Evolutionary conservation across 2,888 invertebrate species (phyloP).

Genomic region (Adelognathus sp.): DNA sequence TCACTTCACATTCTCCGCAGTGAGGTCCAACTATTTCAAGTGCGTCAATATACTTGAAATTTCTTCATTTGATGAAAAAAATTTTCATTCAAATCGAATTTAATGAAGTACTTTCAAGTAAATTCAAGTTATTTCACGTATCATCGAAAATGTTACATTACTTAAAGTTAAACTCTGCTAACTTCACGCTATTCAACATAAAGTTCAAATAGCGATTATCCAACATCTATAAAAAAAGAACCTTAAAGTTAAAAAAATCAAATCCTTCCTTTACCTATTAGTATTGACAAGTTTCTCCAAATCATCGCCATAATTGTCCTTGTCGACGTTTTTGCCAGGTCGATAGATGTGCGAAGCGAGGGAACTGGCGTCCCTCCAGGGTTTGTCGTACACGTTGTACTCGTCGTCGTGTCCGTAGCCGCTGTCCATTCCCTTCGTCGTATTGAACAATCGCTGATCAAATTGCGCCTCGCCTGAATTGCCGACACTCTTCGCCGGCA

Average conservation of each 20-base stretch:
- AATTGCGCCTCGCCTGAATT: constrained; percentile 91
- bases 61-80: no score
- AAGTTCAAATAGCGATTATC: no score
- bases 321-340: constrained; percentile 93
- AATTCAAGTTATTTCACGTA: no score
- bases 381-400: constrained; percentile 98
- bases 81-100: no score
- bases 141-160: no score
- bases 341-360: constrained; percentile 95
- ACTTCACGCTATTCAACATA: no score
- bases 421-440: constrained; percentile 94
- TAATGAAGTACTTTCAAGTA: no score
- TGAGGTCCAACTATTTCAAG: no score
- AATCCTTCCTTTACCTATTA: constrained; percentile 83
- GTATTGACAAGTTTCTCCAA: constrained; percentile 94
- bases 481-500: constrained; percentile 90
- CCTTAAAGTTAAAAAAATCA: neutral
- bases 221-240: neutral
- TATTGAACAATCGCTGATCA: constrained; percentile 98
- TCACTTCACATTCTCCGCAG: no score
- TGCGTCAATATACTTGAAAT: no score
- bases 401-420: constrained; percentile 98
- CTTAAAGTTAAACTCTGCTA: no score
- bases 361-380: constrained; percentile 95
- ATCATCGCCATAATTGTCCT: constrained; percentile 95